Base-by-base conservation (phyloP, 2,797 vertebrate genomes). In the Pseudomugil tenellus region DNA sequence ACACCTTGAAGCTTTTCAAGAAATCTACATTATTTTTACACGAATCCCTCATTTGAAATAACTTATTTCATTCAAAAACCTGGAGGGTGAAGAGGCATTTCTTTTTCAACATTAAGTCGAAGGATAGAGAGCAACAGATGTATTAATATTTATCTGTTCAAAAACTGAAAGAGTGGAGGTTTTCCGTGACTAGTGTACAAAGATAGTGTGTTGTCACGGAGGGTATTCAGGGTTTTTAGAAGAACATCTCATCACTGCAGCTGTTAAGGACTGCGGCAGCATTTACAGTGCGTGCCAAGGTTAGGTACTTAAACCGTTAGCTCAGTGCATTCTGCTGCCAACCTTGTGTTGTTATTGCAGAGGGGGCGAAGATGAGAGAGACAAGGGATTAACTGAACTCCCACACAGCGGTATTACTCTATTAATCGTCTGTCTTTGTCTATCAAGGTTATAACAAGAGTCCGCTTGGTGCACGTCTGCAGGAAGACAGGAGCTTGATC, bases 381-480 rank as follows among this genome's bases (percentile, higher is more conserved):
- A 72, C 66, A 1, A 64, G 77, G 76, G 84, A 77, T 83, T 85
- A 83, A 83, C 34, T 32, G 61, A 76, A 85, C 85, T 81, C 85
- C 84, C 84, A 86, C 83, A 26, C 72, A 76, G 69, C 60, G 34
- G 71, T 65, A 72, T 84, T 65, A 76, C 78, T 83, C 81, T 65
- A 80, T 90, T 88, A 86, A 83, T 82, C 68, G 25, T 2, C 72
- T 67, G 80, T 81, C 78, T 89, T 84, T 83, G 81, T 83, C 73
- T 84, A 76, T 87, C 76, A 80, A 85, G 86, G 85, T 89, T 85
- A 76, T 53, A 79, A 76, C 48, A 60, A 80, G 75, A 84, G 26
- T 64, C 57, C 55, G 79, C 61, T 59, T 16, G 68, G 72, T 61
- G 63, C 65, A 28, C 6, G 60, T 72, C 68, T 46, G 35, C 6